Base-by-base conservation (phyloP, 2,888 invertebrate species). In the Tenthredo mesomela region DNA sequence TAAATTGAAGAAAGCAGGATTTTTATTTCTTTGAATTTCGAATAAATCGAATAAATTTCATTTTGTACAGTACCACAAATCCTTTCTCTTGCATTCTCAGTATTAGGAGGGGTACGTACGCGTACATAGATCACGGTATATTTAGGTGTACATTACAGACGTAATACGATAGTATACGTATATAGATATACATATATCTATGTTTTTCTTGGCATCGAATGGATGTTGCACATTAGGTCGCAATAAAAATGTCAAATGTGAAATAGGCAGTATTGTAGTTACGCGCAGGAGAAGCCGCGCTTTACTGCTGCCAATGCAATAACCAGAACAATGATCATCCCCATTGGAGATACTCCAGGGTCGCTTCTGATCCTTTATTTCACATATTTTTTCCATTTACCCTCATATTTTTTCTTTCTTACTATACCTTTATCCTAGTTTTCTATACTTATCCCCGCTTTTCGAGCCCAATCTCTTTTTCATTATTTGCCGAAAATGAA, bases 321-420 rank as follows among this genome's bases (percentile, higher is more conserved):
- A 90, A 90, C 88, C 87, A 84, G 89, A 90, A 89, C 89, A 89
- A 91, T 90, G 89, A 90, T 91, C 88, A 90, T 90, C 85, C 87
- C 85, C 87, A 87, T 91, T 92, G 91, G 91, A 91, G 85, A 54
- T 77, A 77, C 50, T 77, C 77, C 77, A 77, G 54, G 77, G 77
- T n/a, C 29, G 50, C 77, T 25, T 47, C 29, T 29, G 6, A 50
- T 77, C 15, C 43, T 43, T 54, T 54, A 50, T 77, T n/a, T 77
- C 77, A 21, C 21, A 40, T 40, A 0, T 73, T 73, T 21, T 70
- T 37, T 18, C 37, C 18, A 1, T n/a, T n/a, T 33, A 21, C 6
- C 40, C 7, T 71, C n/a, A n/a, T n/a, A n/a, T n/a, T n/a, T n/a
- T n/a, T n/a, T n/a, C n/a, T n/a, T n/a, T n/a, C n/a, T n/a, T n/a